These are phyloP conservation scores for Decapterus maruadsi DNA, from an alignment of 2,797 vertebrate genomes.

Conservation along the genomic window DNA sequence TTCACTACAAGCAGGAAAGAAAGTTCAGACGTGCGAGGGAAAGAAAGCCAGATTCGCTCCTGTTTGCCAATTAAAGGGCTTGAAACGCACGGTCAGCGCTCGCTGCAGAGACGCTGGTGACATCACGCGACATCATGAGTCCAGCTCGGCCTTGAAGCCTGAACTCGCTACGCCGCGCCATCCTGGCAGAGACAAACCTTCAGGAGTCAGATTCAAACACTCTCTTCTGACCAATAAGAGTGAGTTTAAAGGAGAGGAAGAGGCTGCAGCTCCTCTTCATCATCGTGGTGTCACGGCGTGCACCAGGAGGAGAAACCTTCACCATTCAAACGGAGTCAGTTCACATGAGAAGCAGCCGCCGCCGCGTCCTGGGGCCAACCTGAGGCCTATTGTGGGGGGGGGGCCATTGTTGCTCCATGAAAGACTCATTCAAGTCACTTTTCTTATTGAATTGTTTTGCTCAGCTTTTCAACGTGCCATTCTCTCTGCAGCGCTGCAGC, in stretches of 20 bases:
- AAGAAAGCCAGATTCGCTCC: slow-evolving; percentile 48
- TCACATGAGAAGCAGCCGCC: slow-evolving; percentile 80
- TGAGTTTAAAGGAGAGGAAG: slow-evolving; percentile 14
- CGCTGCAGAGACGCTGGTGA: slow-evolving; percentile 36
- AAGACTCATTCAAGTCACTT: slow-evolving; percentile 88
- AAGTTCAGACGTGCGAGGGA: slow-evolving; percentile 21
- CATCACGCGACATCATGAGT: slow-evolving; percentile 31
- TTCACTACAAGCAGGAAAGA: slow-evolving; percentile 31
- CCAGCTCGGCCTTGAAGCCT: slow-evolving; percentile 41
- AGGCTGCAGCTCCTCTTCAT: slow-evolving; percentile 18
- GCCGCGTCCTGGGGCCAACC: slow-evolving; percentile 82
- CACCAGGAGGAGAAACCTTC: slow-evolving; percentile 10
- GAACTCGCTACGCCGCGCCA: background rate
- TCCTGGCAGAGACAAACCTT: slow-evolving; percentile 9
- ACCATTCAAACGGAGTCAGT: slow-evolving; percentile 71
- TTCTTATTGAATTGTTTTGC: slow-evolving; percentile 87
- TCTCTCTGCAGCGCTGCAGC: slow-evolving; percentile 77
- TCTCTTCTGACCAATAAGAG: slow-evolving; percentile 8
- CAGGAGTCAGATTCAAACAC: slow-evolving; percentile 14
- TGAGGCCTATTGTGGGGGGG: slow-evolving; percentile 79
- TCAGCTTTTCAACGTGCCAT: slow-evolving; percentile 83
- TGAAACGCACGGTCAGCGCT: slow-evolving; percentile 21
- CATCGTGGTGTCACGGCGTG: slow-evolving; percentile 52
- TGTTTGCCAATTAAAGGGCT: slow-evolving; percentile 66
- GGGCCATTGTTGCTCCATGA: slow-evolving; percentile 83